Conservation (phyloP, 1,140 invertebrate genomes). For the Meloidogyne hapla region DNA sequence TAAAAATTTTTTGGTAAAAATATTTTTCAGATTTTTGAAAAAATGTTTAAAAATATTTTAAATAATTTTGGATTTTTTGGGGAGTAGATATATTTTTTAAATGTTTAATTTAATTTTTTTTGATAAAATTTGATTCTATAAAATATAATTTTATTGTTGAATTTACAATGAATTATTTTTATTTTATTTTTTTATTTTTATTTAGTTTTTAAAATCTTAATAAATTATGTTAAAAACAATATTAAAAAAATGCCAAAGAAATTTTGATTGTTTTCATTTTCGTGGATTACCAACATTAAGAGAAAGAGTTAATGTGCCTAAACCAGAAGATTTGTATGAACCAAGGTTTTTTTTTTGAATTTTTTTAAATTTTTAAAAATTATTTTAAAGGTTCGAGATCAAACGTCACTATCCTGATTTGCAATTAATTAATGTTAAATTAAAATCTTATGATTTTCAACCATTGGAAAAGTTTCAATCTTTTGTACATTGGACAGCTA, state of each 20-base stretch:
- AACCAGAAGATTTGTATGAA: slow-evolving; percentile 27
- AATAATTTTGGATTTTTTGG: too few relatives aligned
- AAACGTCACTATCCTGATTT: slow-evolving; percentile 50
- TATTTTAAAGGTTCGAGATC: slow-evolving; percentile 11
- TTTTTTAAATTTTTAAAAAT: background rate
- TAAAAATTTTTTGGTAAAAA: too few relatives aligned
- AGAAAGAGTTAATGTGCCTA: slow-evolving; percentile 11
- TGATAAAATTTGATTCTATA: too few relatives aligned
- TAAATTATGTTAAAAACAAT: background rate
- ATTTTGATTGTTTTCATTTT: background rate
- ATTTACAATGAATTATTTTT: background rate
- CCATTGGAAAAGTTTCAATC: slow-evolving; percentile 55
- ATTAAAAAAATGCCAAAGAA: background rate
- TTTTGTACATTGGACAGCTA: slow-evolving; percentile 56
- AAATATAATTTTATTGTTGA: too few relatives aligned
- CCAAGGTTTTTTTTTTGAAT: slow-evolving; percentile 16
- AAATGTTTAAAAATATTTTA: too few relatives aligned
- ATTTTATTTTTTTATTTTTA: background rate
- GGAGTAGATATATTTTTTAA: too few relatives aligned
- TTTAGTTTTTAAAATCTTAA: background rate
- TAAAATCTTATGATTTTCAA: slow-evolving; percentile 55
- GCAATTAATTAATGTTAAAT: slow-evolving; percentile 47
- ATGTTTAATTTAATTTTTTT: too few relatives aligned
- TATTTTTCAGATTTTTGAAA: too few relatives aligned
- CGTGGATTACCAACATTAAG: slow-evolving; percentile 21